Evolutionary conservation across 2,113 vertebrate genomes (phyloP).

Genomic region (Phrynosoma platyrhinos): DNA sequence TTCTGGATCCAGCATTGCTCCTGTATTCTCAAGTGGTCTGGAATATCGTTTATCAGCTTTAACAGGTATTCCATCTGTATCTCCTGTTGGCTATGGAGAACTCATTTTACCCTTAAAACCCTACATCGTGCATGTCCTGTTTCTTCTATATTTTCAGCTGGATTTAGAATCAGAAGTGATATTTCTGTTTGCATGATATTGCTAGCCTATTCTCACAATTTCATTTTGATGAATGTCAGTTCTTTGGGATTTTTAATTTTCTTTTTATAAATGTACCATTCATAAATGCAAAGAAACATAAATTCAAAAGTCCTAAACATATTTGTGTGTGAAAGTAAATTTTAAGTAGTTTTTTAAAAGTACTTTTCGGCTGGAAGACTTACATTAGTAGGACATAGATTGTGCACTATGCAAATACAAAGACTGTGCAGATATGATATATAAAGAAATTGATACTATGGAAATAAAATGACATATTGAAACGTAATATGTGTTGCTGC

Average conservation of each 20-base stretch:
- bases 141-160: background rate
- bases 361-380: background rate
- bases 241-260: background rate
- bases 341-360: background rate
- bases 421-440: background rate
- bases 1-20: background rate
- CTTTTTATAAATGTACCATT: background rate
- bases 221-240: background rate
- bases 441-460: constrained; percentile 16
- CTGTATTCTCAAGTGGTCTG: background rate
- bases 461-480: constrained; percentile 25
- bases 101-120: background rate
- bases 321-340: background rate
- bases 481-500: background rate
- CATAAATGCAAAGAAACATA: background rate
- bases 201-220: background rate
- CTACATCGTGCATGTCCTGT: background rate
- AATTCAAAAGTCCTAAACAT: background rate
- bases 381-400: background rate
- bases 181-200: background rate
- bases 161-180: background rate
- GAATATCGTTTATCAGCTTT: background rate
- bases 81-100: background rate
- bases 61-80: too few species aligned
- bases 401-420: constrained; percentile 16